phyloP scores from a whole-genome alignment of 2,888 invertebrate genomes.

The Pseudococcus longispinus region DNA sequence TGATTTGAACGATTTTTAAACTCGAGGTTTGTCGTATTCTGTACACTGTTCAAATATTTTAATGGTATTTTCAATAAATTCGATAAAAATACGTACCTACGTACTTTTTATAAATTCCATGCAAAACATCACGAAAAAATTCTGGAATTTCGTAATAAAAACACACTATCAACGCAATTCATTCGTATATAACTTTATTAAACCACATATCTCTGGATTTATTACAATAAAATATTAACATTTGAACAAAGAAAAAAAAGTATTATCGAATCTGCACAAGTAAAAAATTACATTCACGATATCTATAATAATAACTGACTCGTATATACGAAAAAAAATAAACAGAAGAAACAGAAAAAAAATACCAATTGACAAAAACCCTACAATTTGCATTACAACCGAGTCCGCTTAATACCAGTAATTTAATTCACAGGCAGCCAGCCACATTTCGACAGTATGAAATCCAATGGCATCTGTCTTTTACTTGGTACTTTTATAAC shows the following conservation, averaged over 20 bases:
- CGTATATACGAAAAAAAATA: neutral
- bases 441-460: neutral
- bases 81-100: too few species aligned
- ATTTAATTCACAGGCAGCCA: neutral
- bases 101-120: too few species aligned
- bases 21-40: too few species aligned
- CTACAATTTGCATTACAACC: slow-evolving; percentile 45
- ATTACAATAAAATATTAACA: slow-evolving; percentile 30
- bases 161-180: neutral
- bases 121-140: too few species aligned
- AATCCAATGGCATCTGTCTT: neutral
- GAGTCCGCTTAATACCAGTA: neutral
- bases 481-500: neutral
- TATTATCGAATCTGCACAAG: slow-evolving; percentile 25
- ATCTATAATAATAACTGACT: slow-evolving; percentile 33
- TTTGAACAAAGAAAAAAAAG: neutral
- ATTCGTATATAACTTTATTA: slow-evolving; percentile 35
- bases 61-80: too few species aligned
- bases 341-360: neutral
- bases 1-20: too few species aligned
- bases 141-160: neutral
- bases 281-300: slow-evolving; percentile 45
- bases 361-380: slow-evolving; percentile 40
- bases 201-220: slow-evolving; percentile 13
- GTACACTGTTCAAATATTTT: too few species aligned